phyloP scores from a whole-genome alignment of 2,113 vertebrate genomes.

The Gasterosteus nipponicus region DNA sequence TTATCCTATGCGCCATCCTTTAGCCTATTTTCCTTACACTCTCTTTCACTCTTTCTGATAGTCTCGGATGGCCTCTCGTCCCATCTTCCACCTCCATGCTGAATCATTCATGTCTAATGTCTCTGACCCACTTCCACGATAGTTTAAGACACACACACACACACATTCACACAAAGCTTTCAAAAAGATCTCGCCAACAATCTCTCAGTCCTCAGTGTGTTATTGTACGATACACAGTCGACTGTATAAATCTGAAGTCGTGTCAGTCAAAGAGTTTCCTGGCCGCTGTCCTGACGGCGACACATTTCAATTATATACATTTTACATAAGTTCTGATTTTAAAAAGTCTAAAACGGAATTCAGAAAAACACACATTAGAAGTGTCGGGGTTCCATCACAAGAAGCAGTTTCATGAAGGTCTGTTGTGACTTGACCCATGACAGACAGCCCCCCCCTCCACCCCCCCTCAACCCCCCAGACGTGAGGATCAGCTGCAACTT shows the following conservation, averaged over 20 bases:
- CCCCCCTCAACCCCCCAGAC: not conserved
- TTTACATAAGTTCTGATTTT: not conserved
- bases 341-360: not conserved
- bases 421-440: not conserved
- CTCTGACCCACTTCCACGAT: slow-evolving; percentile 68
- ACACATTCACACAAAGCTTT: slow-evolving; percentile 36
- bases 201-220: slow-evolving; percentile 38
- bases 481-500: not conserved
- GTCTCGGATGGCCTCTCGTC: slow-evolving; percentile 59
- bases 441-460: not conserved
- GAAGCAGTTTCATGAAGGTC: not conserved
- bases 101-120: slow-evolving; percentile 70
- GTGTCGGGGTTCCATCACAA: no score
- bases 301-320: not conserved
- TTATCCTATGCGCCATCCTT: slow-evolving; percentile 61
- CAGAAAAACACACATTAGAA: not conserved
- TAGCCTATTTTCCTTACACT: slow-evolving; percentile 68
- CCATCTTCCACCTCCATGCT: slow-evolving; percentile 52
- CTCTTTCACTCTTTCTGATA: slow-evolving; percentile 39
- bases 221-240: slow-evolving; percentile 13
- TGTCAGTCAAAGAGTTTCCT: slow-evolving; percentile 24
- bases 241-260: slow-evolving; percentile 34
- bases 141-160: slow-evolving; percentile 38
- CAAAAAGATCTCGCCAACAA: slow-evolving; percentile 34
- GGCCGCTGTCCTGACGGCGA: not conserved